Base-by-base conservation (phyloP, 2,113 vertebrate genomes). In the Bombycilla garrulus region DNA sequence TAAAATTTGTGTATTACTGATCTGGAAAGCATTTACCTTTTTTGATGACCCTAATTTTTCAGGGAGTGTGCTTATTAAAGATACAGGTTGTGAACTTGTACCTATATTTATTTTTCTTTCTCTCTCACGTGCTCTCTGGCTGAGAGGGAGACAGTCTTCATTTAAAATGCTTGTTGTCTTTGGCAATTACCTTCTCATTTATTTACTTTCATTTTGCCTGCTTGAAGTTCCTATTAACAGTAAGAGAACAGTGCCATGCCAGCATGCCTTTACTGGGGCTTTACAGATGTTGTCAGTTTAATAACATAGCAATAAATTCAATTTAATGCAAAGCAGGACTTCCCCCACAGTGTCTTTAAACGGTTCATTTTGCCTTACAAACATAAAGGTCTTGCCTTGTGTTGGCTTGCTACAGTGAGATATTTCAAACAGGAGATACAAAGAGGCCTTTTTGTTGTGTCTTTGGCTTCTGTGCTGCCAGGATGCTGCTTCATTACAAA, bases 291-390 rank as follows among this genome's bases (percentile, higher is more conserved):
- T 69, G 95, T 88, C 86, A 83, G 78, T 88, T 94, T 81, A 85
- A 74, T 88, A 95, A 60, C 31, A 36, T 3, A 62, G 60, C 45
- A 90, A 65, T 69, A 70, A 86, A 88, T 44, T 86, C 85, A 14
- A 44, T 89, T 94, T 91, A 64, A 79, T 95, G 71, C 53, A 90
- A 93, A 93, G 82, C 66, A 81, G 78, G 81, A 44, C 84, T 74
- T 86, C 47, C n/a, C 61, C 21, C 73, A 72, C 26, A 60, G 40
- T 56, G 20, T 44, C 79, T 90, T 73, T 26, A 78, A 94, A 54
- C 28, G 67, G 45, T 51, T 92, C 38, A 19, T 93, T 95, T 95
- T 78, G 74, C 87, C 51, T 76, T 48, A 76, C 45, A 74, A 13
- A 56, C 6, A 28, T 20, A n/a, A 66, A 81, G 79, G 44, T 45